phyloP scores from a whole-genome alignment of 2,888 invertebrate genomes.

The Nipponacmea schrenckii region DNA sequence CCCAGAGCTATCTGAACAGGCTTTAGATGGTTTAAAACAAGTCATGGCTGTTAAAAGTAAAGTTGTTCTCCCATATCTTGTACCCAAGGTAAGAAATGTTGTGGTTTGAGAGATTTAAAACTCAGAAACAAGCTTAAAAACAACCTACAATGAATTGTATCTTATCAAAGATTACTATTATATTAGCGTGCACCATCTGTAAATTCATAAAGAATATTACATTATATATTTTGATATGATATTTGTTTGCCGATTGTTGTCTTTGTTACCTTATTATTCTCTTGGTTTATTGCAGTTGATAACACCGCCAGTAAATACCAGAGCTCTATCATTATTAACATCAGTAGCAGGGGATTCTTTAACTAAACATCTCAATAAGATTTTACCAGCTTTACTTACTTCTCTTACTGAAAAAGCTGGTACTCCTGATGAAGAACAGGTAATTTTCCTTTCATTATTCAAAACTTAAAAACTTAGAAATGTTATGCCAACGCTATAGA shows the following conservation, averaged over 20 bases:
- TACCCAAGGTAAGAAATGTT: constrained; percentile 77
- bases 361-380: constrained; percentile 88
- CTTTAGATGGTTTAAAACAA: constrained; percentile 94
- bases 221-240: no score
- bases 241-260: no score
- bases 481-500: neutral
- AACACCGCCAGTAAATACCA: constrained; percentile 87
- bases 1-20: constrained; percentile 83
- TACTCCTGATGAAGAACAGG: constrained; percentile 60
- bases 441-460: constrained; percentile 25
- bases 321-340: constrained; percentile 91
- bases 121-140: no score
- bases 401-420: constrained; percentile 59
- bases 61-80: constrained; percentile 93
- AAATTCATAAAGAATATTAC: no score
- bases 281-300: constrained; percentile 76
- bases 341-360: constrained; percentile 94
- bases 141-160: no score
- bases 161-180: no score
- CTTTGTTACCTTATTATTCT: neutral
- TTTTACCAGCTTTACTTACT: constrained; percentile 83
- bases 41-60: constrained; percentile 97
- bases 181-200: no score
- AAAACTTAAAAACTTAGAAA: neutral
- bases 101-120: no score